These are phyloP conservation scores for Hedychridium roseum DNA, from an alignment of 2,888 invertebrate genomes.

Conservation along the genomic window DNA sequence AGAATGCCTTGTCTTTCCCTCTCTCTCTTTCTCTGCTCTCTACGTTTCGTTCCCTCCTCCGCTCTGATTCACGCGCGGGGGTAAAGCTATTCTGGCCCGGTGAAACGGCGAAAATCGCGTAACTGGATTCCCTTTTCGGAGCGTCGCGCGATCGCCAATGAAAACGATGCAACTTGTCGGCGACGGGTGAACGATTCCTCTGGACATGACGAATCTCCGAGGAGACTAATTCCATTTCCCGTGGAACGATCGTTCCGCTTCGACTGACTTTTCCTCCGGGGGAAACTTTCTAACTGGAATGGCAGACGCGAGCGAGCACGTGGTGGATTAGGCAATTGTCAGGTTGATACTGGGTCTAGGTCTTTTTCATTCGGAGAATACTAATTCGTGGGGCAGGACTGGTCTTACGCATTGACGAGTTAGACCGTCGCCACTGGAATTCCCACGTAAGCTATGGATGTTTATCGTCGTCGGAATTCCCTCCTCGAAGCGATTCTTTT, in stretches of 20 bases:
- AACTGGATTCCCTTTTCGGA: not conserved
- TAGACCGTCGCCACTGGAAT: too few species aligned
- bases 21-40: conserved; percentile 1
- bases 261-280: too few species aligned
- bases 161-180: not conserved
- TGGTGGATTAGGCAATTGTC: conserved; percentile 43
- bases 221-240: too few species aligned
- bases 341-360: conserved; percentile 48
- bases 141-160: not conserved
- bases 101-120: not conserved
- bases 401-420: too few species aligned
- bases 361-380: conserved; percentile 39
- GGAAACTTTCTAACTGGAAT: too few species aligned
- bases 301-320: too few species aligned
- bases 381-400: conserved; percentile 30
- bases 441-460: too few species aligned
- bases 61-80: not conserved
- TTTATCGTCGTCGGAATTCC: too few species aligned
- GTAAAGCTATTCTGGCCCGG: not conserved
- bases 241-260: too few species aligned
- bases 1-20: conserved; percentile 19
- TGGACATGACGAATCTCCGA: too few species aligned
- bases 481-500: too few species aligned
- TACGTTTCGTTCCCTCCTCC: conserved; percentile 4
- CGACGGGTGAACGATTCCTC: too few species aligned